These are phyloP conservation scores for Tympanuchus pallidicinctus DNA, from an alignment of 2,113 vertebrate species.

Conservation along the genomic window DNA sequence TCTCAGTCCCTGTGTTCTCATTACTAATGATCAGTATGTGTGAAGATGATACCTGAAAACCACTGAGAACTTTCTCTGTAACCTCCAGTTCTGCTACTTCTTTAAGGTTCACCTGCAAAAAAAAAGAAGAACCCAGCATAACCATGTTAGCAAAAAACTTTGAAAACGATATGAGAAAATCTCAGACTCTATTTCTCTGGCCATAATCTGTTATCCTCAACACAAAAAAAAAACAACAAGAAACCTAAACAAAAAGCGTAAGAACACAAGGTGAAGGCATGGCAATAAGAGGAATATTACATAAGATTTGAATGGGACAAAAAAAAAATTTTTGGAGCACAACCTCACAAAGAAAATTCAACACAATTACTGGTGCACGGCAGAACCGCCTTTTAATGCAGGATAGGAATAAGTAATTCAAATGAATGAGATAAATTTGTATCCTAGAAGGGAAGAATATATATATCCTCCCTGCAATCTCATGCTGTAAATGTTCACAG, in stretches of 20 bases:
- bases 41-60: background rate
- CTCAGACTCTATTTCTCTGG: background rate
- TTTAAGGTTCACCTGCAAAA: background rate
- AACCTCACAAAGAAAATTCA: background rate
- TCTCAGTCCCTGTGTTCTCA: background rate
- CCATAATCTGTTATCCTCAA: background rate
- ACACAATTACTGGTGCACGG: background rate
- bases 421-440: background rate
- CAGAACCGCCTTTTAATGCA: background rate
- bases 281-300: background rate
- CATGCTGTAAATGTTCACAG: background rate
- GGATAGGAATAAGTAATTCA: background rate
- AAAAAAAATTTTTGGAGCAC: background rate
- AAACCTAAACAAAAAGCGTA: background rate
- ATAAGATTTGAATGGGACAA: background rate
- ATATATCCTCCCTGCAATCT: background rate
- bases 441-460: background rate
- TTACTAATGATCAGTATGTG: rapidly evolving
- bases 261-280: background rate
- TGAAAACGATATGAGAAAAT: background rate
- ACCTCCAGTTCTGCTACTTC: background rate
- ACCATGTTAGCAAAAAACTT: background rate
- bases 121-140: background rate
- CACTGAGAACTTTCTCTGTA: rapidly evolving
- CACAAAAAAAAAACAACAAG: background rate